Evolutionary conservation across 2,797 vertebrate genomes (phyloP), one percentile per base, ranked within the genome.

Genomic region (Phalloptychus januarius): DNA sequence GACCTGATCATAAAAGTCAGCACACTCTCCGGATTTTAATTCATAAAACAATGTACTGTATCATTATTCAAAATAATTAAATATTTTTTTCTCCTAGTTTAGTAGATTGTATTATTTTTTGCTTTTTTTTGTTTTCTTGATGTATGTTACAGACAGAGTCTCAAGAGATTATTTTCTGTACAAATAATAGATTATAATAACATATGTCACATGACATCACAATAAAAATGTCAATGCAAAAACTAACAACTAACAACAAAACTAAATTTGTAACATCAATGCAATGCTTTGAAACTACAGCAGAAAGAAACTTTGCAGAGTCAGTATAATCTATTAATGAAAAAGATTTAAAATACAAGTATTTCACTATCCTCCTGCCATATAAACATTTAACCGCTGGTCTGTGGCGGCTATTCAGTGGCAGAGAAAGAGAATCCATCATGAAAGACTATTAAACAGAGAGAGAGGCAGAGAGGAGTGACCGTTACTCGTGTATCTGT

Each of bases 401-500:
- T 78, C 28, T 80, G 46, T 38, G 28, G 38, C 65, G 54, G 5
- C 76, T 72, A 81, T 75, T 72, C 65, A 82, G 71, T 36, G 18
- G 40, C 38, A 42, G 69, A 76, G 52, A n/a, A 50, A 46, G 42
- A 72, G 10, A 45, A 11, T 61, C 63, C 69, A 70, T n/a, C 52
- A 81, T 61, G 74, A 76, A 79, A 36, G 38, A 61, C 67, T 23
- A 63, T 73, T 74, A 83, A 81, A 84, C 69, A 33, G 70, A 78
- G 2, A 42, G 45, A 33, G 44, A 73, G 38, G 11, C 5, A 46
- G 75, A 79, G 69, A 50, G 40, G 63, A 78, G 77, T 75, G 74
- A 78, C 67, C 73, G 74, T 77, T 75, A 83, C 83, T 79, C 52
- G 28, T 72, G 77, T 79, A 58, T 72, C 74, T 72, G 56, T 74